Conservation (phyloP, 2,888 invertebrate species). For the Hermaeophaga mercurialis region DNA sequence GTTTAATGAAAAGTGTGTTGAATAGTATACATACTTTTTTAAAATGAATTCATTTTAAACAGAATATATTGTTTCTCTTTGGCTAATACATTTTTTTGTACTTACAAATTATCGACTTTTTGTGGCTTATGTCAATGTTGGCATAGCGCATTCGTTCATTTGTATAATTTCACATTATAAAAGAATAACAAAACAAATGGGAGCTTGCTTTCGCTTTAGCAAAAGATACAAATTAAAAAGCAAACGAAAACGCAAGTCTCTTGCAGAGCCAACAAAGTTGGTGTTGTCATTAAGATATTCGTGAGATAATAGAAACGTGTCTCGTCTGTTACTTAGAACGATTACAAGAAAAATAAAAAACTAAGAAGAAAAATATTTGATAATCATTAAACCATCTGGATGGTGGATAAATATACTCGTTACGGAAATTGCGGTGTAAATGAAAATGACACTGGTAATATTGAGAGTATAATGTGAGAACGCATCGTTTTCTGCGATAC, state of each 20-base stretch:
- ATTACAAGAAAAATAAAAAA: not conserved
- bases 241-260: not conserved
- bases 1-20: too few relatives aligned
- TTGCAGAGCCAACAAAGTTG: conserved; percentile 6
- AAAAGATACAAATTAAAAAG: not conserved
- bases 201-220: too few relatives aligned
- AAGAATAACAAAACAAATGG: too few relatives aligned
- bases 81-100: too few relatives aligned
- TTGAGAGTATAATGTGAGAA: not conserved
- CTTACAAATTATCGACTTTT: too few relatives aligned
- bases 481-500: not conserved
- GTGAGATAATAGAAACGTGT: conserved; percentile 22
- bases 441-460: not conserved
- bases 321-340: conserved; percentile 15
- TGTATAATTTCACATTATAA: too few relatives aligned
- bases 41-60: too few relatives aligned
- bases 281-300: conserved; percentile 23
- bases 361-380: not conserved
- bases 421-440: not conserved
- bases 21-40: too few relatives aligned
- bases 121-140: too few relatives aligned
- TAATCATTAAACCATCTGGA: conserved; percentile 2
- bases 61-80: too few relatives aligned
- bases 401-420: not conserved
- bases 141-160: too few relatives aligned